Base-by-base conservation (phyloP, 2,888 invertebrate species). In the Acleris laterana region DNA sequence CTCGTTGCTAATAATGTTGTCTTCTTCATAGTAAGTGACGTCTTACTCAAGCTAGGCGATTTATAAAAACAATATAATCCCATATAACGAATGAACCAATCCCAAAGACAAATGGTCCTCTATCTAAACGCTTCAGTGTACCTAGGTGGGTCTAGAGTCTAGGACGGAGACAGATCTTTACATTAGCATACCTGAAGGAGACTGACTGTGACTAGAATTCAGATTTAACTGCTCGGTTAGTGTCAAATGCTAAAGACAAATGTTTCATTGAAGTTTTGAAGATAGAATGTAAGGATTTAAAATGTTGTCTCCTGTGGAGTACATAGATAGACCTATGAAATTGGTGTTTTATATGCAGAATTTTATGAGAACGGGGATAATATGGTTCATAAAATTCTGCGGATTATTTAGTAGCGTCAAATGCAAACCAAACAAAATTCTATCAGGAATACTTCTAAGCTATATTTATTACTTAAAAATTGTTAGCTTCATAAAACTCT, bases 161-260 rank as follows among this genome's bases (percentile, higher is more conserved):
- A 68, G 70, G 77, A 83, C 46, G 28, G 49, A 53, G 85, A 87
- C 85, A 82, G 87, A 87, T 84, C 81, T 78, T 70, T 69, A 75
- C 77, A 87, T 85, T 85, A 82, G 80, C 85, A 84, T 86, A 69
- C 28, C 50, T 44, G 42, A 19, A 46, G 49, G 22, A 49, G 20
- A 16, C 16, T 38, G 6, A 42, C 16, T 55, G 42, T 57, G 22
- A 52, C 51, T 52, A 6, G 63, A 63, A 57, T 52, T 20, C 46
- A 58, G 57, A 58, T 58, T 63, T 19, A 22, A 56, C 38, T 25
- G 57, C 57, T 17, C 19, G 25, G 17, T 17, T 28, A 13, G 44
- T 52, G 44, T 44, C 51, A 52, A 50, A 38, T 38, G 38, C 38
- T 11, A 4, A 51, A 50, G 46, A 55, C 6, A 55, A 55, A 55